These are phyloP conservation scores for Notodonta ziczac DNA, from an alignment of 2,888 invertebrate genomes.

Conservation along the genomic window DNA sequence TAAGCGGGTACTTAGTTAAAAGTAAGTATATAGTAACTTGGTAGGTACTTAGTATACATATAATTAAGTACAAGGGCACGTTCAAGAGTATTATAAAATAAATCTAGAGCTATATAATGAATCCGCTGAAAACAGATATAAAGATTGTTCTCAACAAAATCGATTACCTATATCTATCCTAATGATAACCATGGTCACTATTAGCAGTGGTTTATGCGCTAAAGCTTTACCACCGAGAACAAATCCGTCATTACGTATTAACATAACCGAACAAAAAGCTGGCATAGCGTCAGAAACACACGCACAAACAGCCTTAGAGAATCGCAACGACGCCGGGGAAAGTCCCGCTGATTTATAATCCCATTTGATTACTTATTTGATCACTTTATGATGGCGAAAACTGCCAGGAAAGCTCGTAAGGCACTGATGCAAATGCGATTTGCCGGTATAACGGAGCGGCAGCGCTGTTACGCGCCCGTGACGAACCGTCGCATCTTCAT, in stretches of 20 bases:
- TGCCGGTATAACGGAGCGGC: conserved; percentile 59
- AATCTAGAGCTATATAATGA: too few relatives aligned
- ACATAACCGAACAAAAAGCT: conserved; percentile 71
- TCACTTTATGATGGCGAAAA: conserved; percentile 82
- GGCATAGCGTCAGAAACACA: conserved; percentile 65
- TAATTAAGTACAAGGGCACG: too few relatives aligned
- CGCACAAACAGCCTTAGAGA: conserved; percentile 63
- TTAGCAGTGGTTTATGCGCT: conserved; percentile 25
- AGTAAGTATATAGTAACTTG: background rate
- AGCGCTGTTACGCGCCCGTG: conserved; percentile 52
- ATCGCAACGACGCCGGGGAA: conserved; percentile 75
- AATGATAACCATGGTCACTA: conserved; percentile 24
- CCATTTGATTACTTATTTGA: conserved; percentile 79
- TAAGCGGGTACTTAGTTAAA: background rate
- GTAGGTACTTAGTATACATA: too few relatives aligned
- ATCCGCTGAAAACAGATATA: background rate
- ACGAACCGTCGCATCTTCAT: conserved; percentile 52
- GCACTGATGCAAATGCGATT: conserved; percentile 70
- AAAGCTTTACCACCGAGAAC: conserved; percentile 49
- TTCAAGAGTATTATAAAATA: too few relatives aligned
- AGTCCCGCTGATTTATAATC: conserved; percentile 73
- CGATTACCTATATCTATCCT: conserved; percentile 9
- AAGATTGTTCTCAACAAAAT: background rate
- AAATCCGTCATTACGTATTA: conserved; percentile 66
- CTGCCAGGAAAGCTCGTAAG: conserved; percentile 75